A percentile compares a stretch with the other conserved stretches of the same genome.
phyloP scores from a whole-genome alignment of 2,113 vertebrate species.

The Ellobius talpinus region DNA sequence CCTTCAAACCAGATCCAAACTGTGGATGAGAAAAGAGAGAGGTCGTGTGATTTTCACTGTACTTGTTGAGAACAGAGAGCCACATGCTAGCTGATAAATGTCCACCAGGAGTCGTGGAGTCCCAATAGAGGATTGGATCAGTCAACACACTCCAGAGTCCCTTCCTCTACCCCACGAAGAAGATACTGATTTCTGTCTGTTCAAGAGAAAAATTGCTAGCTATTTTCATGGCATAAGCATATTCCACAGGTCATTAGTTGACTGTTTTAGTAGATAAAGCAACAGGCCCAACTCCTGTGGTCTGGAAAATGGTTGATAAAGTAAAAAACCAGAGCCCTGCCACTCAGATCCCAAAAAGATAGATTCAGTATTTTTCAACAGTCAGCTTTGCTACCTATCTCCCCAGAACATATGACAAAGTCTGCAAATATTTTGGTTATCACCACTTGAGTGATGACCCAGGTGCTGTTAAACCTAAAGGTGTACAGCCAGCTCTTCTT shows the following conservation, averaged over 20 bases:
- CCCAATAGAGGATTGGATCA: conserved; percentile 52
- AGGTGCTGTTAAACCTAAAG: background rate
- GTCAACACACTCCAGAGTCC: conserved; percentile 14
- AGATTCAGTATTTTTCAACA: background rate
- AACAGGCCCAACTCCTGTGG: background rate
- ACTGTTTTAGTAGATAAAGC: background rate
- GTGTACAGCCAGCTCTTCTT: background rate
- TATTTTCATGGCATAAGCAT: conserved; percentile 30
- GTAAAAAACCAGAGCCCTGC: background rate
- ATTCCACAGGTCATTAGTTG: conserved; percentile 3
- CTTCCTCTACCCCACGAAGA: conserved; percentile 14
- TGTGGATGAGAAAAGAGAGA: conserved; percentile 66
- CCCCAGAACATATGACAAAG: background rate
- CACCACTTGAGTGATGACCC: background rate
- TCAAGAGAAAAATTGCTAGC: background rate
- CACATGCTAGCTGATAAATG: conserved; percentile 74
- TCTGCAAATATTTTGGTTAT: background rate
- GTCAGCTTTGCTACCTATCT: background rate
- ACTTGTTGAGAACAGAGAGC: conserved; percentile 70
- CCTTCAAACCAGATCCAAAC: conserved; percentile 64
- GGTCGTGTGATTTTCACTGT: conserved; percentile 76
- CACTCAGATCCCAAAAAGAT: background rate
- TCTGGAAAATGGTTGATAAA: background rate
- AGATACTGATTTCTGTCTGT: conserved; percentile 30
- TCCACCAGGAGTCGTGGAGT: conserved; percentile 54